Percentiles rank a stretch among this genome's conserved stretches.
phyloP scores from a whole-genome alignment of 2,888 invertebrate genomes.

The Meliscaeva auricollis region DNA sequence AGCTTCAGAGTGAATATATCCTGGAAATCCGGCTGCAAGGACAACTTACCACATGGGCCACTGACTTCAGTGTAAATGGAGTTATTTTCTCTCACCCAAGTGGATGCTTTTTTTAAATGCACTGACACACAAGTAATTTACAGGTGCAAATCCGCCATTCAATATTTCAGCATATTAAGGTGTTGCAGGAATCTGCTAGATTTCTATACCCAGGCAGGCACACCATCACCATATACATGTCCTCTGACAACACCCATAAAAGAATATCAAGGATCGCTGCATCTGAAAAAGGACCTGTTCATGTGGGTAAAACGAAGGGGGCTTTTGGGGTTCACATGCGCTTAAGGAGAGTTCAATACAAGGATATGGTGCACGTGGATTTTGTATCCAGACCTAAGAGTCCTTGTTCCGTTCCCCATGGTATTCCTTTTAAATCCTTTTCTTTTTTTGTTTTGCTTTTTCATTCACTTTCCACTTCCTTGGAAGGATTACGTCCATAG shows the following conservation, averaged over 20 bases:
- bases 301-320: background rate
- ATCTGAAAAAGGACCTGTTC: constrained; percentile 15
- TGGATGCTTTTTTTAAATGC: constrained; percentile 50
- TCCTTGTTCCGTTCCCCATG: constrained; percentile 37
- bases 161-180: constrained; percentile 72
- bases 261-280: constrained; percentile 48
- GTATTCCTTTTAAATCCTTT: constrained; percentile 4
- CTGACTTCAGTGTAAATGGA: constrained; percentile 8
- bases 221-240: background rate
- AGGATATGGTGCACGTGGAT: constrained; percentile 30
- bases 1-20: background rate
- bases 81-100: constrained; percentile 35
- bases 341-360: constrained; percentile 23
- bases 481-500: constrained; percentile 44
- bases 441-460: background rate
- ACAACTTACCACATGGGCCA: constrained; percentile 20
- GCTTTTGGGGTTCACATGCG: constrained; percentile 15
- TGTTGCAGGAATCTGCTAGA: constrained; percentile 27
- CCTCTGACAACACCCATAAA: constrained; percentile 10
- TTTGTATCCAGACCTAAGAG: constrained; percentile 43
- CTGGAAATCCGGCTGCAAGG: constrained; percentile 18
- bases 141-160: constrained; percentile 74
- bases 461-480: constrained; percentile 16
- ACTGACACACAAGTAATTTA: constrained; percentile 63
- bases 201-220: background rate